Evolutionary conservation across 1,140 invertebrate genomes (phyloP).

Genomic region (Drosophila tropicalis): DNA sequence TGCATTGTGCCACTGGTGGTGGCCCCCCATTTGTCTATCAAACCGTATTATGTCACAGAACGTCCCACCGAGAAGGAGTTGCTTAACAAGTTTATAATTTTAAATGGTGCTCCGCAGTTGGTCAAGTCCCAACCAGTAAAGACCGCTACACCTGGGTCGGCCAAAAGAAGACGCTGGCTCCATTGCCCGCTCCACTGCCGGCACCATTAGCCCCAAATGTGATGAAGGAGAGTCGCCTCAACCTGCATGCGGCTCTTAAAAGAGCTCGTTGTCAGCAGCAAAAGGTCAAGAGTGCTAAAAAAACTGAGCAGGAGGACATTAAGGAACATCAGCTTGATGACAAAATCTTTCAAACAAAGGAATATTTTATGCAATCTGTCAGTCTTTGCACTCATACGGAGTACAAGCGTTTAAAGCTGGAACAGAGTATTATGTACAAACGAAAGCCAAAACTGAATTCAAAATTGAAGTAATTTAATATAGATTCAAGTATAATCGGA

Average conservation of each 20-base stretch:
- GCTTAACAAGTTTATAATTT: conserved; percentile 52
- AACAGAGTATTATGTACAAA: conserved; percentile 38
- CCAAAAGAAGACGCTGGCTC: conserved; percentile 7
- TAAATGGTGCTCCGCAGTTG: background rate
- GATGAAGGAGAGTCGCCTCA: conserved; percentile 49
- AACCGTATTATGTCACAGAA: conserved; percentile 41
- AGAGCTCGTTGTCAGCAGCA: conserved; percentile 44
- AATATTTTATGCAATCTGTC: conserved; percentile 50
- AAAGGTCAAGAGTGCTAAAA: background rate
- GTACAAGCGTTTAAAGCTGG: conserved; percentile 26
- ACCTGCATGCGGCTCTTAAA: conserved; percentile 55
- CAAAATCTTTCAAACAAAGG: conserved; percentile 27
- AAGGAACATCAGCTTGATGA: conserved; percentile 13
- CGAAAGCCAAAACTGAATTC: conserved; percentile 31
- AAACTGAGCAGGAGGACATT: background rate
- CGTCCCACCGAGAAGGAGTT: conserved; percentile 48
- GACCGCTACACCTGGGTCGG: background rate
- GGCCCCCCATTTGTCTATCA: conserved; percentile 3
- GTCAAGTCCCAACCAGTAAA: background rate
- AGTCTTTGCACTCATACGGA: conserved; percentile 59
- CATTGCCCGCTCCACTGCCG: too few species aligned
- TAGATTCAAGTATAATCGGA: background rate
- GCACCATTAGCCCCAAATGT: background rate
- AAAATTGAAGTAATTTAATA: conserved; percentile 31
- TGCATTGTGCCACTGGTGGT: conserved; percentile 49